These are phyloP conservation scores for Bubo bubo DNA, from an alignment of 2,113 vertebrate genomes.

Conservation along the genomic window DNA sequence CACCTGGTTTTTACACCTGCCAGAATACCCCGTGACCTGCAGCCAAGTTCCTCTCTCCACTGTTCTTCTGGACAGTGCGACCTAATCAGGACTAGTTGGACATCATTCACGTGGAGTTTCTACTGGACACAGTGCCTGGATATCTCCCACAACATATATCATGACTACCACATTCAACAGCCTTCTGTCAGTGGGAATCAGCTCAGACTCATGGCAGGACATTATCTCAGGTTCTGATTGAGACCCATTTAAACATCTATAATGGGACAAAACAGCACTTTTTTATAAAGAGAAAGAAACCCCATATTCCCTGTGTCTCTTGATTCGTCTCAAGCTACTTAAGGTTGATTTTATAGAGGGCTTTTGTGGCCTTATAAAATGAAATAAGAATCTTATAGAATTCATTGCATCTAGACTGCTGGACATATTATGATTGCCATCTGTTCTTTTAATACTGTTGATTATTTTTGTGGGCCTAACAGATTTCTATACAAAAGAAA, in stretches of 20 bases:
- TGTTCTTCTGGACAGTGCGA: neutral
- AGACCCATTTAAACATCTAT: neutral
- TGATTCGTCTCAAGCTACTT: neutral
- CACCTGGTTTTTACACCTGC: neutral
- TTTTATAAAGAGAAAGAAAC: neutral
- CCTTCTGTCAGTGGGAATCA: neutral
- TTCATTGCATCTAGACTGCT: neutral
- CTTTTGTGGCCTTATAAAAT: conserved; percentile 52
- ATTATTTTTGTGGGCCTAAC: neutral
- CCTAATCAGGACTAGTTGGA: neutral
- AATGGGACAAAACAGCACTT: neutral
- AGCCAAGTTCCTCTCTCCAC: neutral
- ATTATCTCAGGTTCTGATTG: neutral
- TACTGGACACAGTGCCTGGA: too few species aligned
- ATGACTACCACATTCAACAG: neutral
- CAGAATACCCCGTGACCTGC: neutral
- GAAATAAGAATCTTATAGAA: conserved; percentile 26
- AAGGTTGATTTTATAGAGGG: neutral
- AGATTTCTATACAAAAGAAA: neutral
- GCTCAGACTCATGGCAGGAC: neutral
- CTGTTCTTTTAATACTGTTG: neutral
- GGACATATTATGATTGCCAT: neutral
- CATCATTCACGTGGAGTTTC: neutral
- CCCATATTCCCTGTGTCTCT: neutral
- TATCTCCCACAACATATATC: neutral